A percentile compares a stretch with the other conserved stretches of the same genome.
Evolutionary conservation across 2,888 invertebrate genomes (phyloP).

Genomic region (Choreutis nemorana): DNA sequence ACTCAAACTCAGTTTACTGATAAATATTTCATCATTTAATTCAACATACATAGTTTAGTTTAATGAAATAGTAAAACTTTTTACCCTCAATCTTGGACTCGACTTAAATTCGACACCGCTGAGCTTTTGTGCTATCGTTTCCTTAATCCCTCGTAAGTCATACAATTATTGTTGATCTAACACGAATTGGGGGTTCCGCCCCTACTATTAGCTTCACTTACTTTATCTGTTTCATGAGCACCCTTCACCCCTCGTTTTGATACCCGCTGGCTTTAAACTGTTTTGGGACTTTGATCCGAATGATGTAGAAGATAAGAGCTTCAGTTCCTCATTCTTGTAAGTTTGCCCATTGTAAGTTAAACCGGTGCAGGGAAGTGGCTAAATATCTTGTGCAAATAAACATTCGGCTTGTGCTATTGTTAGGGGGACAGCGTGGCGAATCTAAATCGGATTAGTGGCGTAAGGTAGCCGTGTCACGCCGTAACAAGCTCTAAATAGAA

Average conservation of each 20-base stretch:
- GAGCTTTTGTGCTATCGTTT: slow-evolving; percentile 12
- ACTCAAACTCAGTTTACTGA: too few relatives aligned
- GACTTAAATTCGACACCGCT: slow-evolving; percentile 7
- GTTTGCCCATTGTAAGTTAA: too few relatives aligned
- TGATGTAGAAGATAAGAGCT: too few relatives aligned
- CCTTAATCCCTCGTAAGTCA: slow-evolving; percentile 44
- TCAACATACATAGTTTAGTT: too few relatives aligned
- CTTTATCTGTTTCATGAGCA: slow-evolving; percentile 47
- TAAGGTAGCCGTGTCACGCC: too few relatives aligned
- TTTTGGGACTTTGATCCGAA: too few relatives aligned
- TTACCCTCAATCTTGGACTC: too few relatives aligned
- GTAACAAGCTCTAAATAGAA: too few relatives aligned
- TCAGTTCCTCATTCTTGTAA: too few relatives aligned
- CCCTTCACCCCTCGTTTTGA: slow-evolving; percentile 40
- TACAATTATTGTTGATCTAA: slow-evolving; percentile 42
- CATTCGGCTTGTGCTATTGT: slow-evolving; percentile 54
- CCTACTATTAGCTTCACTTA: slow-evolving; percentile 44
- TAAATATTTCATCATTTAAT: too few relatives aligned
- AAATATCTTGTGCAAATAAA: slow-evolving; percentile 67
- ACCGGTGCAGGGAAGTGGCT: slow-evolving; percentile 62
- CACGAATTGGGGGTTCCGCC: slow-evolving; percentile 35
- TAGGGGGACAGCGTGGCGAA: slow-evolving; percentile 39
- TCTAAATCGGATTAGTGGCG: slow-evolving; percentile 55
- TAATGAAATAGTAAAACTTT: too few relatives aligned
- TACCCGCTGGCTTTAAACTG: too few relatives aligned